Base-by-base conservation (phyloP, 2,888 invertebrate species). In the Scaptomyza tumidula region DNA sequence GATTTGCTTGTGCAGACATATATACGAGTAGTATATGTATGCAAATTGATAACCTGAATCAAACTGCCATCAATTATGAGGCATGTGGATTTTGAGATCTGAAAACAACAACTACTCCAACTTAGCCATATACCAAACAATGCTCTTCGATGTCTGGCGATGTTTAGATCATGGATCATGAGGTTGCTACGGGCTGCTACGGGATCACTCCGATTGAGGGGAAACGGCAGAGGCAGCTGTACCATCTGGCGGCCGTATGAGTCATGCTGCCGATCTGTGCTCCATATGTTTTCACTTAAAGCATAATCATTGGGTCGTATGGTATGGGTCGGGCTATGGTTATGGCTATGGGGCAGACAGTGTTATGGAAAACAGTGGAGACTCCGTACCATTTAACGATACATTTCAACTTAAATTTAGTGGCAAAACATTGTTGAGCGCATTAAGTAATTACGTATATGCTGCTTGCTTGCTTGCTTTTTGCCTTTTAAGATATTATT, bases 211-310 rank as follows among this genome's bases (percentile, higher is more conserved):
- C 6, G 14, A 5, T 6, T n/a, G 39, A 7, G 39, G 39, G 14
- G 14, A 3, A 1, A 3, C 2, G 75, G 35, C 45, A 41, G 31
- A 43, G 41, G 76, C 68, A 61, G 69, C 68, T 71, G 64, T 31
- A 48, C 50, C 79, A 83, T 80, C 80, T 83, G 84, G 71, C 67
- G 2, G 58, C 57, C 62, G 50, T 55, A 85, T 80, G 85, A 80
- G 81, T 78, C 78, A 80, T 46, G 33, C 44, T 16, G 45, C 37
- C 75, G 69, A 57, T 72, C 67, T 82, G 82, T 19, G 61, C 49
- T 68, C 79, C 80, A 80, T 53, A 80, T 80, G 80, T 80, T 80
- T 80, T 80, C 73, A 80, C 86, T 82, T 79, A 80, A 58, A 57
- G 66, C 58, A 53, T 75, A 61, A 78, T 78, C 78, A 75, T 62